Base-by-base conservation (phyloP, 2,888 invertebrate species). In the Apotomis turbidana region DNA sequence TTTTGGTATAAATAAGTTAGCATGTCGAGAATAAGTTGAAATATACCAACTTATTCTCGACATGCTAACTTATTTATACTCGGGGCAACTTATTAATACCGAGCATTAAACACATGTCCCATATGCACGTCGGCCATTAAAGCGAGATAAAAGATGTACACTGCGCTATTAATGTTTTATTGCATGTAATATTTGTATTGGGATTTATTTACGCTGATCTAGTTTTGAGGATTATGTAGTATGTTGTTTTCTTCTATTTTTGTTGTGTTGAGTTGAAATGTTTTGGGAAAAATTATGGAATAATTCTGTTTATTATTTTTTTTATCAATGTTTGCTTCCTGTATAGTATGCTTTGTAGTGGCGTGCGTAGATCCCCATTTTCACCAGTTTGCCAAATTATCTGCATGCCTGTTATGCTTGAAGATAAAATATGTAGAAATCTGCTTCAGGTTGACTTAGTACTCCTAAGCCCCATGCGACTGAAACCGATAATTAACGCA, bases 151-250 rank as follows among this genome's bases (percentile, higher is more conserved):
- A 88, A 87, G 81, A 78, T 78, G 74, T 74, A 70, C 73, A 70
- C 64, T 41, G 59, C 70, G 80, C 81, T 87, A 82, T 83, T 85
- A 84, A 85, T 82, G 82, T 85, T 90, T 90, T 90, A 91, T 88
- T 85, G 79, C 87, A 81, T 76, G 85, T 86, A 89, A 90, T 90
- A 89, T 89, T 88, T 88, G 89, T 88, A 87, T 86, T 84, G 74
- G 78, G 80, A 86, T 84, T 87, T 87, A 87, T 87, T 88, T 88
- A 88, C 83, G 84, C 82, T 68, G 52, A 57, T 49, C 57, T 68
- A 51, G 61, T 13, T 62, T 38, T 13, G 27, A 8, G 10, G 44
- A 52, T 5, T 58, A 9, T 49, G 49, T 10, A 8, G 49, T 49
- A 9, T 10, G 9, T 10, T 49, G 10, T 9, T 49, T 49, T 49